A percentile compares a stretch with the other conserved stretches of the same genome.
Evolutionary conservation across 2,113 vertebrate genomes (phyloP).

Genomic region (Stegostoma tigrinum): DNA sequence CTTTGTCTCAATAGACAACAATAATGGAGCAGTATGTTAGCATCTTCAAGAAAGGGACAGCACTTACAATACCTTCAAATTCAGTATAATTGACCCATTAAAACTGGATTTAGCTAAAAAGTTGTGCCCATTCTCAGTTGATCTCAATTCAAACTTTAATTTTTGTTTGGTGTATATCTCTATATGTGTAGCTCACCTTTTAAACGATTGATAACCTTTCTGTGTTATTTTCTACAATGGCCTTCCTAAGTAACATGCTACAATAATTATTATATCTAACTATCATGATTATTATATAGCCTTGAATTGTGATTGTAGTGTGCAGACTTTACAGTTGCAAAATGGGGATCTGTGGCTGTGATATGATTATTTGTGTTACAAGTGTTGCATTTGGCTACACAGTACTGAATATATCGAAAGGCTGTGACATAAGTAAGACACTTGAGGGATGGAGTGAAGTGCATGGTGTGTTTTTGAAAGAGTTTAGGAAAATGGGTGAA

Average conservation of each 20-base stretch:
- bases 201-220: neutral
- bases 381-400: neutral
- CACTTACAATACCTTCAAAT: neutral
- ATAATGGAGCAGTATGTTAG: neutral
- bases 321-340: neutral
- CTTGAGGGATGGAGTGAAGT: neutral
- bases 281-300: neutral
- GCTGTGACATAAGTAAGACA: neutral
- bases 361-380: neutral
- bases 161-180: neutral
- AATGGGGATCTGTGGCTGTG: neutral
- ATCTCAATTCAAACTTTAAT: neutral
- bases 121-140: neutral
- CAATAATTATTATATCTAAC: too few relatives aligned
- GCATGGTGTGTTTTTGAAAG: neutral
- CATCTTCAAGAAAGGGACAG: neutral
- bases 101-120: neutral
- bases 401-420: neutral
- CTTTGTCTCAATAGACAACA: too few relatives aligned
- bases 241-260: neutral
- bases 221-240: neutral
- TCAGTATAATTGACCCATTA: neutral
- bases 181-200: neutral
- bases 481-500: neutral
- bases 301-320: neutral